Evolutionary conservation across 2,888 invertebrate species (phyloP), one percentile per base, ranked within the genome.

Genomic region (Beris morrisii): DNA sequence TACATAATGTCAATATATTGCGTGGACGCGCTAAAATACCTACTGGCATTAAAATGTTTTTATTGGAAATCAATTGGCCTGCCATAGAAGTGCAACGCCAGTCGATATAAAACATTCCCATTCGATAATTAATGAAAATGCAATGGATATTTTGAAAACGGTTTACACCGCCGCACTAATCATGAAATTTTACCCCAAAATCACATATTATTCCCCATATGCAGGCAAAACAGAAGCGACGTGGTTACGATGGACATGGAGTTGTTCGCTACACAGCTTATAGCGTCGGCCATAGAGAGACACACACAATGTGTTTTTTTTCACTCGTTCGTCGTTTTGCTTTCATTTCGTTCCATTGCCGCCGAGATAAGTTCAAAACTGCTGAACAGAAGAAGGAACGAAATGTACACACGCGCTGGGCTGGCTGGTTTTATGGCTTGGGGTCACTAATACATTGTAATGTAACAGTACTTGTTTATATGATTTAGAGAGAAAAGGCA

Each of bases 151-250:
- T 45, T 44, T 15, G 64, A 30, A 57, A 67, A 65, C 64, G 57
- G 55, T 43, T 61, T 46, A 55, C 69, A 69, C 69, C 74, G 75
- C 77, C 73, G 77, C 69, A 76, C 75, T 78, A 72, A 73, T 74
- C 75, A 74, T 76, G 72, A 77, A 79, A 82, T 80, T 79, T 76
- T 77, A 76, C 75, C 76, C 76, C 74, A 75, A 77, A 75, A 72
- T 76, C 71, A 77, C 78, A 79, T 78, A 75, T 74, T 72, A 68
- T 50, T 50, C 38, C 50, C 38, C n/a, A 61, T 61, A 50, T 46
- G 61, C 61, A 46, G 61, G 61, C 61, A 28, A 50, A 61, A 50
- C 38, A 38, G 31, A 50, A 61, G 61, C 38, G 61, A 61, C 61
- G 61, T 38, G 52, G 52, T 61, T 22, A 50, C 50, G 61, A 61